Conservation (phyloP, 2,888 invertebrate species). For the Empis stercorea region DNA sequence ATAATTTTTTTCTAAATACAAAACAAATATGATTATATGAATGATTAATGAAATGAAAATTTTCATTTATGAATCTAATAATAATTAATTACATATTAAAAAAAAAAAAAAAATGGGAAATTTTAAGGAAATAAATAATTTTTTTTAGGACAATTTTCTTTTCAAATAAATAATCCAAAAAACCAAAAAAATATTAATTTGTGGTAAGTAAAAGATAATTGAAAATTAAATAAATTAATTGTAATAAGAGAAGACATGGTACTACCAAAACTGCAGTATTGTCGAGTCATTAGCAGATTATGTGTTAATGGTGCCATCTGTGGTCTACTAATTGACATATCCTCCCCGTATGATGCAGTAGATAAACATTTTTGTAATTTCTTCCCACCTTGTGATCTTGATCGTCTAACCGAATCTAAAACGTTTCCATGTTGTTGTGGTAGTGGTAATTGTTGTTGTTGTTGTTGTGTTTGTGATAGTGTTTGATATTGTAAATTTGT, state of each 20-base stretch:
- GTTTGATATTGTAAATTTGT: slow-evolving; percentile 17
- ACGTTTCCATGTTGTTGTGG: slow-evolving; percentile 26
- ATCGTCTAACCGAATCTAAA: slow-evolving; percentile 59
- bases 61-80: no score
- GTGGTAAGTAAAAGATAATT: no score
- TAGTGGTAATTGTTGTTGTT: slow-evolving; percentile 9
- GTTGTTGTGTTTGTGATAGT: slow-evolving; percentile 17
- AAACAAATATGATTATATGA: no score
- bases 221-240: no score
- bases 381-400: slow-evolving; percentile 91
- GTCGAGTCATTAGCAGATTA: slow-evolving; percentile 70
- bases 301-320: slow-evolving; percentile 30
- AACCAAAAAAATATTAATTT: no score
- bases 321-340: slow-evolving; percentile 35
- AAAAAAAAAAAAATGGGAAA: no score
- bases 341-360: slow-evolving; percentile 71
- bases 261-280: slow-evolving; percentile 94
- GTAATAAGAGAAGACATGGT: slow-evolving; percentile 36
- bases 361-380: slow-evolving; percentile 86
- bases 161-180: no score
- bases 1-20: no score
- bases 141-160: no score
- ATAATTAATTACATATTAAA: no score
- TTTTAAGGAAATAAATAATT: no score
- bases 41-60: no score